A percentile compares a stretch with the other conserved stretches of the same genome.
phyloP scores from a whole-genome alignment of 2,888 invertebrate genomes.

The Nomada ferruginata region DNA sequence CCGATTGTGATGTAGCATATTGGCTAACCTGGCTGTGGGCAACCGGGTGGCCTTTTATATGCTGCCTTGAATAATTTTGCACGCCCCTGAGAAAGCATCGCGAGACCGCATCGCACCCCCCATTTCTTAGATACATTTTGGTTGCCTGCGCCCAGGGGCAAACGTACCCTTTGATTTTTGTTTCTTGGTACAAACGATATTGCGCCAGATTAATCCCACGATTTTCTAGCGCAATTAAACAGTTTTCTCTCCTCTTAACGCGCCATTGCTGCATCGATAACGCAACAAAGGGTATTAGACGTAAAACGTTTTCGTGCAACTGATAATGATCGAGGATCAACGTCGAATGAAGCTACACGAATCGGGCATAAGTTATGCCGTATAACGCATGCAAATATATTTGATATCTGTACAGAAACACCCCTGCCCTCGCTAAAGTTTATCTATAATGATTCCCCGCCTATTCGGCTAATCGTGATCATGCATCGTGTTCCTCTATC shows the following conservation, averaged over 20 bases:
- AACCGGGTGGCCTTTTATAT: no score
- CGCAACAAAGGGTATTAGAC: conserved; percentile 40
- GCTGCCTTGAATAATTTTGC: no score
- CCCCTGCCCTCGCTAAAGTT: conserved; percentile 26
- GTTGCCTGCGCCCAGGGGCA: no score
- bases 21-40: background rate
- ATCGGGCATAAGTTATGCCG: no score
- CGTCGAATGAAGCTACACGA: conserved; percentile 15
- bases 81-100: no score
- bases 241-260: conserved; percentile 39
- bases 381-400: conserved; percentile 48
- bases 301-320: conserved; percentile 34
- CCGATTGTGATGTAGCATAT: background rate
- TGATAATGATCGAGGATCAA: conserved; percentile 50
- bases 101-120: no score
- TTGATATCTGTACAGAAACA: conserved; percentile 40
- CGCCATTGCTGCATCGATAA: conserved; percentile 26
- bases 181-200: no score
- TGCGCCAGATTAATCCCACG: no score
- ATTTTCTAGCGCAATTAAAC: conserved; percentile 21
- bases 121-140: no score
- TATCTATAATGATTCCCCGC: conserved; percentile 41
- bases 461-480: conserved; percentile 57
- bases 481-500: conserved; percentile 59
- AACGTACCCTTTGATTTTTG: no score